Conservation (phyloP, 2,797 vertebrate species). For the Ctenosaura bakeri region DNA sequence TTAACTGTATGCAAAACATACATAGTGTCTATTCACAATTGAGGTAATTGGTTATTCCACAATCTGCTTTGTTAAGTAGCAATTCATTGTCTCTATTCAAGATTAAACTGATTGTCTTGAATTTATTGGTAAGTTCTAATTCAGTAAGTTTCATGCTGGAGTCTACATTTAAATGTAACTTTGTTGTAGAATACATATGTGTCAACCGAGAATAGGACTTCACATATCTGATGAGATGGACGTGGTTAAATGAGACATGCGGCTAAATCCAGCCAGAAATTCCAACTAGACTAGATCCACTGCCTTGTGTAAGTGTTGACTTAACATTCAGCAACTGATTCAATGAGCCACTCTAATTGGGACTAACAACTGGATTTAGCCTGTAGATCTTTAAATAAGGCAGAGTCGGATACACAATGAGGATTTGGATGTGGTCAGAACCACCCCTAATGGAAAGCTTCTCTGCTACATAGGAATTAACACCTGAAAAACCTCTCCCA, state of each 20-base stretch:
- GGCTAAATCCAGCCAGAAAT: too few relatives aligned
- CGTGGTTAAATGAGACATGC: neutral
- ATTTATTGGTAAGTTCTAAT: neutral
- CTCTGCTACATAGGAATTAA: neutral
- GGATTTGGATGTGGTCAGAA: neutral
- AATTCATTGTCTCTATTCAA: neutral
- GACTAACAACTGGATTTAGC: too few relatives aligned
- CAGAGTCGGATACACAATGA: neutral
- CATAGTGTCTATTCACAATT: neutral
- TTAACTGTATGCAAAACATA: slow-evolving; percentile 11
- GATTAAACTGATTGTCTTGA: neutral
- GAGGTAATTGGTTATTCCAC: neutral
- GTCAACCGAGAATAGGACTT: neutral
- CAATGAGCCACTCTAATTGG: too few relatives aligned
- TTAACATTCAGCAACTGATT: too few relatives aligned
- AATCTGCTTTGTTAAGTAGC: neutral
- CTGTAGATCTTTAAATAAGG: neutral
- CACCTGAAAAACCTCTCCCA: neutral
- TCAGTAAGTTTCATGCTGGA: neutral
- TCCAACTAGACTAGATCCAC: too few relatives aligned
- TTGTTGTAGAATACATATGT: neutral
- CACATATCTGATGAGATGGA: neutral
- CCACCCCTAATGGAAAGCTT: neutral
- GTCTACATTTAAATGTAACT: too few relatives aligned
- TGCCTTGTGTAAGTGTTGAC: too few relatives aligned